Conservation (phyloP, 2,113 vertebrate genomes). For the Marmota monax region DNA sequence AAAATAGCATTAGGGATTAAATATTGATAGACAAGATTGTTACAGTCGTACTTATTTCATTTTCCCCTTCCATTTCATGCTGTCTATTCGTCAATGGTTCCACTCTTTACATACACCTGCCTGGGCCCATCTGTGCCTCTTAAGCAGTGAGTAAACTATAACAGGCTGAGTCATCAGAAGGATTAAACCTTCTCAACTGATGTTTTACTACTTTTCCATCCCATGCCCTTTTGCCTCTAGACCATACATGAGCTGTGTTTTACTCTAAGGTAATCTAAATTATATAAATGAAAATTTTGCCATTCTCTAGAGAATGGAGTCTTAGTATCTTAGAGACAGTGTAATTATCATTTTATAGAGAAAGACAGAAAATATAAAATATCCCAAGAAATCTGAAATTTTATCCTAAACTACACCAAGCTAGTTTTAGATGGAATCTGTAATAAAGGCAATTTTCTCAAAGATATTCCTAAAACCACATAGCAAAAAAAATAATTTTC, state of each 20-base stretch:
- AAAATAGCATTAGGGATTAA: constrained; percentile 42
- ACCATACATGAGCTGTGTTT: not conserved
- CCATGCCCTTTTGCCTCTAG: constrained; percentile 38
- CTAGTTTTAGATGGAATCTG: not conserved
- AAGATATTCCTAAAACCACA: not conserved
- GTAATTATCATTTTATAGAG: constrained; percentile 24
- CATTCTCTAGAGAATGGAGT: not conserved
- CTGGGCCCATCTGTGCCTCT: constrained; percentile 8
- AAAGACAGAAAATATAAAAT: constrained; percentile 32
- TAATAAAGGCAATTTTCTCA: constrained; percentile 26
- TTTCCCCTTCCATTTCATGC: constrained; percentile 58
- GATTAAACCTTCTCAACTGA: not conserved
- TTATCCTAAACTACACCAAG: constrained; percentile 34
- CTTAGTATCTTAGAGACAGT: not conserved
- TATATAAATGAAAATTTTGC: constrained; percentile 47
- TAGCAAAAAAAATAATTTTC: not conserved
- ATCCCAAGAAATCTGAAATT: not conserved
- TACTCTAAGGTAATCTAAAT: constrained; percentile 18
- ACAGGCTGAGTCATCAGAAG: not conserved
- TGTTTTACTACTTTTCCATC: not conserved
- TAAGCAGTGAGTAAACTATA: not conserved
- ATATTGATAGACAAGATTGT: constrained; percentile 28
- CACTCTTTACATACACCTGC: not conserved
- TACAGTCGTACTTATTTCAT: not conserved
- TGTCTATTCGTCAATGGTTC: constrained; percentile 32